phyloP scores from a whole-genome alignment of 2,888 invertebrate genomes.

The Cordilura impudica region DNA sequence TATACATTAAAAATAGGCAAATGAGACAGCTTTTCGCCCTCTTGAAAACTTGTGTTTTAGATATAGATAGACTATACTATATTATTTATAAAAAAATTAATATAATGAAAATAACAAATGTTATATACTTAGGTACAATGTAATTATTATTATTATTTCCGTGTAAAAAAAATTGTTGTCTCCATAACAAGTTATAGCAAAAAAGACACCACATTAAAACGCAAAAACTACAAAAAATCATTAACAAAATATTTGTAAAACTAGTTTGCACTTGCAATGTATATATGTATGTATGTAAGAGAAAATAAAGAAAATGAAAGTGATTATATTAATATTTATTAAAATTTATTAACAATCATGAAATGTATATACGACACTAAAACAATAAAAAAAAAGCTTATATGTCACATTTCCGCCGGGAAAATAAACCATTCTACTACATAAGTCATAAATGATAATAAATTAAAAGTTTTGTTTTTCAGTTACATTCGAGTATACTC shows the following conservation, averaged over 20 bases:
- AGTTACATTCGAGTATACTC: neutral
- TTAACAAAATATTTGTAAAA: neutral
- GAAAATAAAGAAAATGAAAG: constrained; percentile 35
- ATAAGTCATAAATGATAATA: constrained; percentile 49
- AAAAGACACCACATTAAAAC: no score
- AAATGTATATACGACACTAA: constrained; percentile 3
- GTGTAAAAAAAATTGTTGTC: no score
- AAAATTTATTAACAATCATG: constrained; percentile 22
- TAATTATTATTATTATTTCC: no score
- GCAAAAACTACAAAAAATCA: no score
- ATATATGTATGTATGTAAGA: neutral
- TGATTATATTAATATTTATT: constrained; percentile 32
- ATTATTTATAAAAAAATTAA: no score
- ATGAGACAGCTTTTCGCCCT: no score
- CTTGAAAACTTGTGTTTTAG: no score
- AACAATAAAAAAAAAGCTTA: constrained; percentile 21
- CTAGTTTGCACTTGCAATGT: neutral
- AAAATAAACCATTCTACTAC: constrained; percentile 31
- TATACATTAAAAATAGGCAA: no score
- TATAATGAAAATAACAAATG: no score
- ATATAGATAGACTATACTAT: no score
- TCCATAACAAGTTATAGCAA: no score
- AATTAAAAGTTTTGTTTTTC: constrained; percentile 17
- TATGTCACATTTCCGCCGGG: constrained; percentile 52
- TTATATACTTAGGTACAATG: no score